Evolutionary conservation across 1,140 invertebrate species (phyloP).

Genomic region (Metopolophium dirhodum): DNA sequence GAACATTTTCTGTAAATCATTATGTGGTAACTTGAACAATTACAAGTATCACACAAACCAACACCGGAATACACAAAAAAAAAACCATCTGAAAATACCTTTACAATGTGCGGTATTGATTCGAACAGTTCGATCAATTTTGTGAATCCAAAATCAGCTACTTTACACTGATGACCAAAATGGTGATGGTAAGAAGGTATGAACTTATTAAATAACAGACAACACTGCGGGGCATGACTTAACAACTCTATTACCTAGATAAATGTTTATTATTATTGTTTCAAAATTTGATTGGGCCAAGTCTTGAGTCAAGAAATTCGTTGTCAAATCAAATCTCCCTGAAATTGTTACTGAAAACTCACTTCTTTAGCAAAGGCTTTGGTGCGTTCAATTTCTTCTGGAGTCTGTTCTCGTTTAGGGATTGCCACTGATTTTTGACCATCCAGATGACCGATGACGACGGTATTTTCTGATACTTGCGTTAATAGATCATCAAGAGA

Average conservation of each 20-base stretch:
- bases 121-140: slow-evolving; percentile 93
- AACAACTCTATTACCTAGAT: slow-evolving; percentile 81
- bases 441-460: slow-evolving; percentile 66
- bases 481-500: slow-evolving; percentile 75
- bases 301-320: neutral
- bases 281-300: neutral
- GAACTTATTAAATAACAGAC: slow-evolving; percentile 90
- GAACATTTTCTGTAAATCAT: no score
- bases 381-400: slow-evolving; percentile 75
- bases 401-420: slow-evolving; percentile 80
- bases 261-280: slow-evolving; percentile 19
- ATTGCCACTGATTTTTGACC: slow-evolving; percentile 70
- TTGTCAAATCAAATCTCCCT: neutral
- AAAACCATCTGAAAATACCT: slow-evolving; percentile 66
- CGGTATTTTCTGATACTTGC: slow-evolving; percentile 76
- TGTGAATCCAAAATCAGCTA: slow-evolving; percentile 92
- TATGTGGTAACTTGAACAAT: no score
- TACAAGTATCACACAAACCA: neutral
- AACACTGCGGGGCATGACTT: slow-evolving; percentile 82
- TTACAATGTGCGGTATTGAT: slow-evolving; percentile 84
- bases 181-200: slow-evolving; percentile 95
- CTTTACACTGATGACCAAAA: slow-evolving; percentile 89
- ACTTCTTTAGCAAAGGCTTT: slow-evolving; percentile 78
- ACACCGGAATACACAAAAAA: neutral
- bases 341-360: neutral